phyloP scores from a whole-genome alignment of 2,888 invertebrate genomes.

The Trilocha varians region DNA sequence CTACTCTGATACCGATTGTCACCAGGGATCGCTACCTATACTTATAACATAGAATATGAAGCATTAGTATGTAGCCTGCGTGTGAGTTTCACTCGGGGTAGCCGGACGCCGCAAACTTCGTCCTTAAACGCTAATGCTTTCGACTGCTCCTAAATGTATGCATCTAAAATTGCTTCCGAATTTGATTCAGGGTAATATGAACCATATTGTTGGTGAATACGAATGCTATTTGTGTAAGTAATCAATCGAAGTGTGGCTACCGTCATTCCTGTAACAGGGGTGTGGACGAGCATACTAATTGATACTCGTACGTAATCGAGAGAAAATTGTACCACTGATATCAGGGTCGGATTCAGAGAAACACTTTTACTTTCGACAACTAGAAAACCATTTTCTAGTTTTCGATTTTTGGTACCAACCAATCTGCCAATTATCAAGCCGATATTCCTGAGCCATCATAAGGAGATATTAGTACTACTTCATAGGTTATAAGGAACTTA shows the following conservation, averaged over 20 bases:
- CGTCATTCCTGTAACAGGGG: constrained; percentile 62
- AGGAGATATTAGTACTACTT: too few relatives aligned
- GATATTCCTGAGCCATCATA: too few relatives aligned
- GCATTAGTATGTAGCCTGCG: constrained; percentile 59
- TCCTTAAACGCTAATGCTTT: constrained; percentile 55
- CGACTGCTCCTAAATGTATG: constrained; percentile 41
- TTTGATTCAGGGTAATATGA: constrained; percentile 14
- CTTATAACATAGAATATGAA: constrained; percentile 55
- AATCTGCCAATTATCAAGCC: too few relatives aligned
- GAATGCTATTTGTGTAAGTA: constrained; percentile 13
- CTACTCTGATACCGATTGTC: constrained; percentile 40
- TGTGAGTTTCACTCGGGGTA: constrained; percentile 52
- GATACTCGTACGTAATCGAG: constrained; percentile 57
- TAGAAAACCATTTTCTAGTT: background rate
- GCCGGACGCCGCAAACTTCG: constrained; percentile 48
- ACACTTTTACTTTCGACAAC: constrained; percentile 5
- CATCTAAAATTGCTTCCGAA: constrained; percentile 31
- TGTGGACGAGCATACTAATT: constrained; percentile 50
- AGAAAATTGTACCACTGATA: constrained; percentile 54
- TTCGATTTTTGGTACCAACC: too few relatives aligned
- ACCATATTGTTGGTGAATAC: constrained; percentile 19
- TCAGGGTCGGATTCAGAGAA: constrained; percentile 30
- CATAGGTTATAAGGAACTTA: too few relatives aligned
- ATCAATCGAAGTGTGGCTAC: constrained; percentile 23
- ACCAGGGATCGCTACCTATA: constrained; percentile 42